phyloP scores from a whole-genome alignment of 2,113 vertebrate species.

The Cyanistes caeruleus region DNA sequence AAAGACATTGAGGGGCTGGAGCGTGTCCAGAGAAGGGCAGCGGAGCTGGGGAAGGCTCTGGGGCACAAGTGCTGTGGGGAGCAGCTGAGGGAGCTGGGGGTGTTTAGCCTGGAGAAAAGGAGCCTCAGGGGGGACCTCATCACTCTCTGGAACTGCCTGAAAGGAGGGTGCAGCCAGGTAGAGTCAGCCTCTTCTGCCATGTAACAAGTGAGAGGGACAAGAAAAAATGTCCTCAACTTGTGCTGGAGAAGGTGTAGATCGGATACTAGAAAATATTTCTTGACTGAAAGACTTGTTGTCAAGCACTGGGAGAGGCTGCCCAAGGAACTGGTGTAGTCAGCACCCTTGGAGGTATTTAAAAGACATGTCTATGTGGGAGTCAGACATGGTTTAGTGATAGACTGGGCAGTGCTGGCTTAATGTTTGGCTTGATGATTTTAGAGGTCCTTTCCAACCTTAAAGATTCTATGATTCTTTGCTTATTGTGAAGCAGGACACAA shows the following conservation, averaged over 20 bases:
- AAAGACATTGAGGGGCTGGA: background rate
- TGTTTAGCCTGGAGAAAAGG: background rate
- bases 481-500: background rate
- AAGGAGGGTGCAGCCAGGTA: background rate
- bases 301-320: background rate
- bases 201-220: fast-evolving
- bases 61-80: background rate
- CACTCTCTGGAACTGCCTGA: fast-evolving
- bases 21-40: background rate
- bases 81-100: background rate
- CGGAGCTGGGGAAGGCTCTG: background rate
- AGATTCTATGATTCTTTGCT: background rate
- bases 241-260: background rate
- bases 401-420: background rate
- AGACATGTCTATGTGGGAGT: background rate
- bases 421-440: background rate
- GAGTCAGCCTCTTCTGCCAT: fast-evolving
- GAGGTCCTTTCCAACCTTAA: background rate
- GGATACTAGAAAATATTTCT: background rate
- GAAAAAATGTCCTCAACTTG: background rate
- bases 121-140: background rate
- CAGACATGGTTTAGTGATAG: background rate
- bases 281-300: background rate
- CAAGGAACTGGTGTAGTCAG: background rate
- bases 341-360: background rate